These are phyloP conservation scores for Scaptomyza reducta DNA, from an alignment of 2,888 invertebrate genomes.

Conservation along the genomic window DNA sequence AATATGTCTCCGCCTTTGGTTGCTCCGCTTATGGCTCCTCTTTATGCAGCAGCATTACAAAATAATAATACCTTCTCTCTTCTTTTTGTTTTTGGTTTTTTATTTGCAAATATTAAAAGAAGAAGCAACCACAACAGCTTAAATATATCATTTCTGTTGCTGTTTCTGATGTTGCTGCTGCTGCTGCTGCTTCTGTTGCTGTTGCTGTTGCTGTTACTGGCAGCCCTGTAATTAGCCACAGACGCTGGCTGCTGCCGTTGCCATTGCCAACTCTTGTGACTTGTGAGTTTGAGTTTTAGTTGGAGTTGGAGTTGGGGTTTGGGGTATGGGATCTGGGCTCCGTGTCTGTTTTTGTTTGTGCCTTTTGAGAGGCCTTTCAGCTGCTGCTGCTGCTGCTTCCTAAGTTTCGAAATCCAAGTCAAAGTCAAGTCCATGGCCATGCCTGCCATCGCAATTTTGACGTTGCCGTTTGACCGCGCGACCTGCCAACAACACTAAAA, in stretches of 20 bases:
- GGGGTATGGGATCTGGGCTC: conserved; percentile 7
- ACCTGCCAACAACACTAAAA: conserved; percentile 53
- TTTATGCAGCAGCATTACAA: conserved; percentile 22
- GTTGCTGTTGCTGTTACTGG: conserved; percentile 56
- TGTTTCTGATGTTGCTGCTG: conserved; percentile 45
- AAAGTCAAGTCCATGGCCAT: conserved; percentile 70
- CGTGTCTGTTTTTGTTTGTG: conserved; percentile 23
- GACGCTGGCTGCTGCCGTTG: conserved; percentile 57
- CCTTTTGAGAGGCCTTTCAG: conserved; percentile 53
- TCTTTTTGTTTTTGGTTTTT: neutral
- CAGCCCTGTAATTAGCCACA: conserved; percentile 79
- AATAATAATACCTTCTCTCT: conserved; percentile 18
- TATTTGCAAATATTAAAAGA: conserved; percentile 53
- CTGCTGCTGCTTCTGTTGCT: conserved; percentile 31
- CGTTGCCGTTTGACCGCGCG: conserved; percentile 65
- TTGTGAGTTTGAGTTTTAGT: conserved; percentile 30
- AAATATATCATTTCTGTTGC: conserved; percentile 73
- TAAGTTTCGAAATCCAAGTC: conserved; percentile 71
- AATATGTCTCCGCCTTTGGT: conserved; percentile 19
- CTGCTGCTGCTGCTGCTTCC: conserved; percentile 49
- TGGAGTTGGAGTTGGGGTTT: conserved; percentile 13
- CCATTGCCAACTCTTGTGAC: conserved; percentile 62
- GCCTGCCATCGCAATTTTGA: conserved; percentile 59
- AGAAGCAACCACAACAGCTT: conserved; percentile 43
- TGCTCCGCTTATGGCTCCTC: conserved; percentile 17